These are phyloP conservation scores for Takifugu ocellatus DNA, from an alignment of 2,797 vertebrate species.

Conservation along the genomic window DNA sequence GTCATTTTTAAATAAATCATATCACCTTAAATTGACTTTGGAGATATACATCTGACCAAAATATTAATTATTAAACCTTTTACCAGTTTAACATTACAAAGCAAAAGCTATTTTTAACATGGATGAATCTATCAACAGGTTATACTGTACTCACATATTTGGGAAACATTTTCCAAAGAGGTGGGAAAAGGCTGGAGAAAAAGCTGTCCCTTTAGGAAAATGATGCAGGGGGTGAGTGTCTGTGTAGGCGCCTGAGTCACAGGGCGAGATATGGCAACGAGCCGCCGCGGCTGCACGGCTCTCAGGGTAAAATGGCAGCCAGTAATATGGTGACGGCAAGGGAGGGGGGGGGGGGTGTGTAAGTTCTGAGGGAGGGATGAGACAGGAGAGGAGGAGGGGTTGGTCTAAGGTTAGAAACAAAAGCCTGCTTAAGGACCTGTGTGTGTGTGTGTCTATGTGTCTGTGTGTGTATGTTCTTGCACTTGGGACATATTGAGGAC, in stretches of 20 bases:
- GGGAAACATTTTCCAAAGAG: conserved; percentile 64
- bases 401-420: conserved; percentile 69
- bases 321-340: conserved; percentile 30
- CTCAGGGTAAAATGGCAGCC: conserved; percentile 53
- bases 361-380: conserved; percentile 13
- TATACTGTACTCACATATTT: conserved; percentile 58
- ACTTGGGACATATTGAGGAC: too few species aligned
- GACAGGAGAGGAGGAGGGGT: conserved; percentile 25
- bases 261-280: too few species aligned
- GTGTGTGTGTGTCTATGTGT: conserved; percentile 3
- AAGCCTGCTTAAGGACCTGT: conserved; percentile 69
- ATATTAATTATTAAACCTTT: too few species aligned
- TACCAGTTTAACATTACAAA: not conserved
- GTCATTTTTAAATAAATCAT: too few species aligned
- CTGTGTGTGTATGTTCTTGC: not conserved
- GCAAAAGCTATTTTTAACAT: not conserved
- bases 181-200: conserved; percentile 12
- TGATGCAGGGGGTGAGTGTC: not conserved
- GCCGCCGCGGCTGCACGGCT: conserved; percentile 14
- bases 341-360: conserved; percentile 20
- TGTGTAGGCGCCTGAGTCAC: not conserved
- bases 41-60: too few species aligned
- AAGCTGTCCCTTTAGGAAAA: conserved; percentile 16
- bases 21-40: too few species aligned
- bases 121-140: not conserved